phyloP scores from a whole-genome alignment of 1,140 invertebrate species.

The Pseudomyrmex flavicornis region DNA sequence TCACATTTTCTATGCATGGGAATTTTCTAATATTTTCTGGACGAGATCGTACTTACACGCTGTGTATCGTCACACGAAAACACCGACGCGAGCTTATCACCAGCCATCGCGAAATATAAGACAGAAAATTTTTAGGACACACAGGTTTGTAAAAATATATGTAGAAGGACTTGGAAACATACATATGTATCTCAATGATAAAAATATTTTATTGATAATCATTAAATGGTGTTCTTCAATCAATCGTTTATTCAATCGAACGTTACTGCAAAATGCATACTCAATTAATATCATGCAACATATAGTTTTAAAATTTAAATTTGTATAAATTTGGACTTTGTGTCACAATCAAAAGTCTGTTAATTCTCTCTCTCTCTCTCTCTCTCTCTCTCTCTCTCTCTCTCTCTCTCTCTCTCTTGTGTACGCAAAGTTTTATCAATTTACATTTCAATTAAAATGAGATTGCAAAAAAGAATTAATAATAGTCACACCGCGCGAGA shows the following conservation, averaged over 20 bases:
- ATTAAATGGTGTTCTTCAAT: not conserved
- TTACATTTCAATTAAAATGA: conserved; percentile 34
- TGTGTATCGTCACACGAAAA: not conserved
- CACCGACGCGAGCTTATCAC: not conserved
- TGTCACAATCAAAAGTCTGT: conserved; percentile 37
- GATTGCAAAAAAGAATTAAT: conserved; percentile 43
- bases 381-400: not conserved
- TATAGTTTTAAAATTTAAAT: not conserved
- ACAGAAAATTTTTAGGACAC: not conserved
- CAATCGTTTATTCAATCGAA: too few species aligned
- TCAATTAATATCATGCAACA: not conserved
- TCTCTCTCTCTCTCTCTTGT: too few species aligned
- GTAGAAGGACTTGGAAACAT: too few species aligned
- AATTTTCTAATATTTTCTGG: conserved; percentile 38
- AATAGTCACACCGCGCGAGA: conserved; percentile 25
- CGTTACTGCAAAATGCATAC: not conserved
- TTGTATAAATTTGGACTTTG: conserved; percentile 48
- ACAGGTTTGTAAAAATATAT: not conserved
- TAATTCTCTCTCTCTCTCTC: not conserved
- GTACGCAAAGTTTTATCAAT: conserved; percentile 68
- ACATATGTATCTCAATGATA: too few species aligned
- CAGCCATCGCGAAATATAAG: too few species aligned
- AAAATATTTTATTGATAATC: not conserved
- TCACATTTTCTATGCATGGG: conserved; percentile 39
- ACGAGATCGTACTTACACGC: not conserved